These are phyloP conservation scores for Drosophila busckii DNA, from an alignment of 1,140 invertebrate species.

Conservation along the genomic window DNA sequence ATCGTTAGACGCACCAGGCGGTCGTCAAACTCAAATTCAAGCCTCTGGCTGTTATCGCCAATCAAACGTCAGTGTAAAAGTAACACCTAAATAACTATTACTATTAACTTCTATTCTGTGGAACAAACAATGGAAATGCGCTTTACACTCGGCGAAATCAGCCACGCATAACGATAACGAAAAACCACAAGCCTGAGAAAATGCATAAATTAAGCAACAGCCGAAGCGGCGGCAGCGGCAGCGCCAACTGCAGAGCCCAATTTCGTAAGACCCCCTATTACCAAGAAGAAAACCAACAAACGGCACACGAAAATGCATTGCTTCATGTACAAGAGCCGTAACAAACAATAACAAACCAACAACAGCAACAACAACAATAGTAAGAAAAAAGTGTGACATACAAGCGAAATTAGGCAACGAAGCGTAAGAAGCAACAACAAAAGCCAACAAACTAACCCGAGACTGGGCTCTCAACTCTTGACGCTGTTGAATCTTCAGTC, in stretches of 20 bases:
- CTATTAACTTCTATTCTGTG: too few relatives aligned
- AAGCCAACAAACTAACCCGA: too few relatives aligned
- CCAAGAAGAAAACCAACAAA: neutral
- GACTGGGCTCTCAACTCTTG: too few relatives aligned
- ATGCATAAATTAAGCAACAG: slow-evolving; percentile 64
- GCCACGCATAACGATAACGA: slow-evolving; percentile 47
- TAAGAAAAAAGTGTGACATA: slow-evolving; percentile 52
- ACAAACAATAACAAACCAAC: too few relatives aligned
- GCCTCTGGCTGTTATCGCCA: slow-evolving; percentile 8
- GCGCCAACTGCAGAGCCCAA: slow-evolving; percentile 1
- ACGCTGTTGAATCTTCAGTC: slow-evolving; percentile 19
- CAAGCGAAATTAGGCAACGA: slow-evolving; percentile 50
- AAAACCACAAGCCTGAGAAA: slow-evolving; percentile 44
- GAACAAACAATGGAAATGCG: slow-evolving; percentile 13
- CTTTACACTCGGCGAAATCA: slow-evolving; percentile 13
- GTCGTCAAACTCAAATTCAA: too few relatives aligned
- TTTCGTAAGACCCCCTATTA: slow-evolving; percentile 15
- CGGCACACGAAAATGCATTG: slow-evolving; percentile 18
- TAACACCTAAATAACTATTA: too few relatives aligned
- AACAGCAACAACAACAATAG: slow-evolving; percentile 1
- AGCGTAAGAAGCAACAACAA: slow-evolving; percentile 41
- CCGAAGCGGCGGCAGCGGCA: too few relatives aligned
- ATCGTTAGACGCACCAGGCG: too few relatives aligned
- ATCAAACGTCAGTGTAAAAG: slow-evolving; percentile 11
- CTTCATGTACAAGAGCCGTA: slow-evolving; percentile 13